Conservation (phyloP, 30 jellyfish, hydroid and myxozoan genomes). For the Pelagia noctiluca region DNA sequence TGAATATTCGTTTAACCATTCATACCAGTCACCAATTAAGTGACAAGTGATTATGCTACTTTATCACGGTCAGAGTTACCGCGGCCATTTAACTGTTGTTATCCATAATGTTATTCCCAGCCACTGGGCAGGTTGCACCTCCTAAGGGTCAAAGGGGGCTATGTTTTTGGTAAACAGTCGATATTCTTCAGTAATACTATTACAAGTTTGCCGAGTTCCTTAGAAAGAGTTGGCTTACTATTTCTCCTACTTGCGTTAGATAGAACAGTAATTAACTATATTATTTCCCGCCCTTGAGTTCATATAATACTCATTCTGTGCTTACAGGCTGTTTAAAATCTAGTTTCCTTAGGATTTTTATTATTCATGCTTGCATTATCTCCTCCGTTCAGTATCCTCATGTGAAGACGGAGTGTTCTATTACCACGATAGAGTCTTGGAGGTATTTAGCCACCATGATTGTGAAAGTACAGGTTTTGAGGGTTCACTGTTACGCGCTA, state of each 20-base stretch:
- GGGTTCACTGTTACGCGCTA: slow-evolving; percentile 57
- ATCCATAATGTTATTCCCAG: background rate
- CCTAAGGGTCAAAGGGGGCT: slow-evolving; percentile 36
- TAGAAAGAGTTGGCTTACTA: background rate
- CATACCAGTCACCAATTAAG: slow-evolving; percentile 72
- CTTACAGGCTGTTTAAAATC: slow-evolving; percentile 38
- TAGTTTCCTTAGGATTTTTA: slow-evolving; percentile 21
- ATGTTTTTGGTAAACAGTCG: slow-evolving; percentile 77
- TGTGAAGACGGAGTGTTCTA: slow-evolving; percentile 27
- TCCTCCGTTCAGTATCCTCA: slow-evolving; percentile 28
- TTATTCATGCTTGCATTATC: slow-evolving; percentile 58
- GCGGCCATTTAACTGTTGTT: slow-evolving; percentile 56
- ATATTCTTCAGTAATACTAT: background rate
- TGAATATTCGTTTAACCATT: slow-evolving; percentile 61
- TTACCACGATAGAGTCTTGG: slow-evolving; percentile 11
- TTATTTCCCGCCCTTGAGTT: slow-evolving; percentile 1
- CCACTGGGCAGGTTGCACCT: slow-evolving; percentile 72
- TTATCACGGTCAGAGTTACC: slow-evolving; percentile 82
- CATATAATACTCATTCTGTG: background rate
- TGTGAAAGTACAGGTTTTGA: slow-evolving; percentile 2
- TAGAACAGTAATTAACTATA: background rate
- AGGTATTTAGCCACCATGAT: slow-evolving; percentile 2
- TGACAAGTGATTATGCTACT: slow-evolving; percentile 82
- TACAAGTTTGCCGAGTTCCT: slow-evolving; percentile 75
- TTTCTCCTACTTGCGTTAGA: slow-evolving; percentile 15